A percentile compares a stretch with the other conserved stretches of the same genome.
phyloP scores from a whole-genome alignment of 2,113 vertebrate genomes.

The Panthera tigris region DNA sequence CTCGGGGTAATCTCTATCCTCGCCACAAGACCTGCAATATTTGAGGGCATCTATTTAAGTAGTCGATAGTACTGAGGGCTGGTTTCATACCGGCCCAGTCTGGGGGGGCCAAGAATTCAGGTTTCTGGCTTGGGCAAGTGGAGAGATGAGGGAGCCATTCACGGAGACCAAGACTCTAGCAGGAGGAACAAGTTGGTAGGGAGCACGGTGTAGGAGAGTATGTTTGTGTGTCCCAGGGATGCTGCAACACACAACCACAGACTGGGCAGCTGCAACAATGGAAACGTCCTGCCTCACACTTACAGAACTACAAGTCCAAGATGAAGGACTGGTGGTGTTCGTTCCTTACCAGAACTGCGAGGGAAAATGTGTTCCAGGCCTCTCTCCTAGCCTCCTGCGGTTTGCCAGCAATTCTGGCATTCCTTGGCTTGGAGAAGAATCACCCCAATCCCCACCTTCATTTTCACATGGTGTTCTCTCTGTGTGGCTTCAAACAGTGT shows the following conservation, averaged over 20 bases:
- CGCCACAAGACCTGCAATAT: constrained; percentile 29
- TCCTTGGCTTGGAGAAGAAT: not conserved
- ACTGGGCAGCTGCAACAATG: not conserved
- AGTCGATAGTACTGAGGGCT: not conserved
- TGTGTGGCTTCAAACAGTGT: not conserved
- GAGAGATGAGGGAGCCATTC: not conserved
- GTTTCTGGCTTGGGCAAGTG: not conserved
- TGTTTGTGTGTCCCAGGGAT: too few species aligned
- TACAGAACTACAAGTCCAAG: not conserved
- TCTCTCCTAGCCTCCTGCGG: not conserved
- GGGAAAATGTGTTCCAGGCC: not conserved
- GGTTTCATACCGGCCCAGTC: not conserved
- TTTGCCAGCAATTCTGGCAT: too few species aligned
- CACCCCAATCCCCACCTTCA: not conserved
- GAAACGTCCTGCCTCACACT: not conserved
- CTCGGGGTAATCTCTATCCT: constrained; percentile 21
- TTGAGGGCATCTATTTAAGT: not conserved
- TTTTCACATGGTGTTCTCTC: not conserved
- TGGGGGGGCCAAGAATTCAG: not conserved
- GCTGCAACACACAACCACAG: not conserved
- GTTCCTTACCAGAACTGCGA: not conserved
- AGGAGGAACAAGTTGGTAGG: not conserved
- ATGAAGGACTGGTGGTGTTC: not conserved
- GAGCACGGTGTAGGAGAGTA: not conserved
- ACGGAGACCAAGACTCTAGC: not conserved